phyloP scores from a whole-genome alignment of 2,113 vertebrate genomes.

The Proteles cristata region DNA sequence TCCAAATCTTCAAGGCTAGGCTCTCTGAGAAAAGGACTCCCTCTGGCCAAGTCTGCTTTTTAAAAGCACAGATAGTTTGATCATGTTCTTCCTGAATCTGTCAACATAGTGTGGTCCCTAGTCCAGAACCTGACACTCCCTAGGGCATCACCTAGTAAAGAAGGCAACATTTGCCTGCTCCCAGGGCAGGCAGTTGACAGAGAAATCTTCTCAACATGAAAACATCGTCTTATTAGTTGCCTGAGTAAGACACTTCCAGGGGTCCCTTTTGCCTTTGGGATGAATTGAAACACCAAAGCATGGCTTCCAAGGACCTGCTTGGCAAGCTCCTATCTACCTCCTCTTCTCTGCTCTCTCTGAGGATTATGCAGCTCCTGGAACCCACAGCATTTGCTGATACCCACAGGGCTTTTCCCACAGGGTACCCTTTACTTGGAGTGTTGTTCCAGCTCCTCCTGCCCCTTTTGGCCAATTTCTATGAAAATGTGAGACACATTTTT shows the following conservation, averaged over 20 bases:
- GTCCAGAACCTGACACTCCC: not conserved
- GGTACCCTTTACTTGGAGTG: not conserved
- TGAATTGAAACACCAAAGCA: not conserved
- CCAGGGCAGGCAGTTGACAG: not conserved
- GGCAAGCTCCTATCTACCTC: not conserved
- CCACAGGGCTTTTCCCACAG: slow-evolving; percentile 2
- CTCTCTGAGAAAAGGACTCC: not conserved
- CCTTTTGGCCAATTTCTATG: slow-evolving; percentile 37
- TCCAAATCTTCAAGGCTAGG: not conserved
- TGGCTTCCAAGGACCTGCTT: not conserved
- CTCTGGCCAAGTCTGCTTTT: not conserved
- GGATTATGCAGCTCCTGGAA: not conserved
- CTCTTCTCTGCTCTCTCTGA: not conserved
- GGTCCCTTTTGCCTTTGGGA: not conserved
- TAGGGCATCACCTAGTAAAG: not conserved
- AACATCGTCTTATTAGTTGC: not conserved
- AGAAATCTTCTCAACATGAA: not conserved
- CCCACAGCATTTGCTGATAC: not conserved
- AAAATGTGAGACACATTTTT: slow-evolving; percentile 40
- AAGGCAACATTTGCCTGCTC: not conserved
- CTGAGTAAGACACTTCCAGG: not conserved
- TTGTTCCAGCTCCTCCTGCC: not conserved
- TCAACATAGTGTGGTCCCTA: not conserved
- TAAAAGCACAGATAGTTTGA: not conserved
- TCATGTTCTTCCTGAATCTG: not conserved